Conservation (phyloP, 2,888 invertebrate genomes). For the Strigamia maritima region DNA sequence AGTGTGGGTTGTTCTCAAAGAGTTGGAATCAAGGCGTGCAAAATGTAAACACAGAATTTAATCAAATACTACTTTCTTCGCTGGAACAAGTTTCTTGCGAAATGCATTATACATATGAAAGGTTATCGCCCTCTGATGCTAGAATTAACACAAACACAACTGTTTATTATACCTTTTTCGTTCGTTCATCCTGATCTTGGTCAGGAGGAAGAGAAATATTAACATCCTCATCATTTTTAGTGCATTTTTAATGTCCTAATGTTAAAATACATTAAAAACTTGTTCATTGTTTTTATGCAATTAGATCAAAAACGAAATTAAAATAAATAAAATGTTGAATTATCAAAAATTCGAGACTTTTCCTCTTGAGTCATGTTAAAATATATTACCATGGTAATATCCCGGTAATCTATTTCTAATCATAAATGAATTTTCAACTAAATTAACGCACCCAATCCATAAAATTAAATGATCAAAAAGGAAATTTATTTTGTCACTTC, state of each 20-base stretch:
- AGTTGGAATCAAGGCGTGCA: not conserved
- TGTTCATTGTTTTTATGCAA: not conserved
- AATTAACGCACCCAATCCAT: too few species aligned
- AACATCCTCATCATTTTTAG: constrained; percentile 3
- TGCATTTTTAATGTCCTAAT: not conserved
- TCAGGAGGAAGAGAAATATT: not conserved
- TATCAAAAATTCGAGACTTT: not conserved
- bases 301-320: not conserved
- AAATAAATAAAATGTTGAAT: not conserved
- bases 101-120: not conserved
- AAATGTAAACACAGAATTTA: not conserved
- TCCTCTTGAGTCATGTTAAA: not conserved
- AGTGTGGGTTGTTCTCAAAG: not conserved
- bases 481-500: too few species aligned
- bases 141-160: not conserved
- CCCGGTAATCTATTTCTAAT: too few species aligned
- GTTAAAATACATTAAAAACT: not conserved
- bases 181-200: constrained; percentile 22
- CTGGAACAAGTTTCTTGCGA: not conserved
- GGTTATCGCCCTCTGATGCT: not conserved
- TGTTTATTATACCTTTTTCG: not conserved
- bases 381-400: too few species aligned
- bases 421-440: too few species aligned
- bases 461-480: too few species aligned
- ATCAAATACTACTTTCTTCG: not conserved